Evolutionary conservation across 2,888 invertebrate genomes (phyloP), one percentile per base, ranked within the genome.

Genomic region (Mythimna ferrago): DNA sequence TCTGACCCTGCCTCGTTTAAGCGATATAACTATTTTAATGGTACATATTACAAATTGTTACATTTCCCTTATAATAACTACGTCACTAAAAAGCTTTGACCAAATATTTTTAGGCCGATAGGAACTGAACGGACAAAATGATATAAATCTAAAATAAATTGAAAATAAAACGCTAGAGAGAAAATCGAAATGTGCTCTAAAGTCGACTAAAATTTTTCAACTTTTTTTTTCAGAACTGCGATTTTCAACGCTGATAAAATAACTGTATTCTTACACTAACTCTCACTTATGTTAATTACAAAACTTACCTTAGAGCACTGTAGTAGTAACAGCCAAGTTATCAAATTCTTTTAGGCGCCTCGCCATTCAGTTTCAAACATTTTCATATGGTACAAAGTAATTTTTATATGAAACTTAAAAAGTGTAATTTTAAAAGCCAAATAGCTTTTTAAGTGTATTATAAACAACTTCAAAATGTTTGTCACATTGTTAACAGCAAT

Each of bases 1-100:
- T 93, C 91, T 92, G 94, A 96, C 96, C 96, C 96, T 96, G 96
- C 95, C 93, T 95, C 94, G 94, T 95, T 95, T 92, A 95, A 95
- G 95, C 95, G 91, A 94, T 95, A 94, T 88, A 92, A 89, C 92
- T 94, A 94, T 92, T 90, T 89, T 92, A 90, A 92, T 91, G 89
- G 90, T 93, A 93, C 89, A 93, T 93, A 93, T 92, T 89, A 90
- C 87, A 90, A 93, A 91, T 92, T 90, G 88, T 91, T 93, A 92
- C 89, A 81, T 84, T 84, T 83, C 71, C 78, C 84, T 86, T 83
- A 85, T 58, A 69, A 76, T 84, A 81, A 83, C 93, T 95, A 94
- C 90, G 90, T 89, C 67, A 83, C 89, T 90, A 89, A 85, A 85
- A 94, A 94, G 94, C 94, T 88, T 75, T 93, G 92, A 93, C 91